Conservation (phyloP, 1,140 invertebrate species). For the Gryllus bimaculatus region DNA sequence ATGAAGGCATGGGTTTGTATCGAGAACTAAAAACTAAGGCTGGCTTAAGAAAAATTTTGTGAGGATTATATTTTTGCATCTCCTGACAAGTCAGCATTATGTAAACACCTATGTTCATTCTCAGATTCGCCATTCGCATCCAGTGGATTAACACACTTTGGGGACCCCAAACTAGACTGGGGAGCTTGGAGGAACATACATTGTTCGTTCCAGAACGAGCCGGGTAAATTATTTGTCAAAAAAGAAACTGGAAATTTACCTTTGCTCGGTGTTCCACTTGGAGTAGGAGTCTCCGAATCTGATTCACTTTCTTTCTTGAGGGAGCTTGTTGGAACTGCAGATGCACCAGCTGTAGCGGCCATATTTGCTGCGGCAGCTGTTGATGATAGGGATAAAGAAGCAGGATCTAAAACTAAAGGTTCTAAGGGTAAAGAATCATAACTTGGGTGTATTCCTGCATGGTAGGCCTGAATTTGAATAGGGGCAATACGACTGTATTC, state of each 20-base stretch:
- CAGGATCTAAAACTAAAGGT: conserved; percentile 29
- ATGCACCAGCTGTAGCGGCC: background rate
- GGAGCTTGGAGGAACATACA: background rate
- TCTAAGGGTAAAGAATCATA: conserved; percentile 39
- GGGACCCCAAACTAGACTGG: background rate
- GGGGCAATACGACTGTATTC: conserved; percentile 58
- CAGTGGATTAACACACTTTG: no score
- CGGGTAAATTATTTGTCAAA: background rate
- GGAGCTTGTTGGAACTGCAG: background rate
- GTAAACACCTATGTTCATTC: no score
- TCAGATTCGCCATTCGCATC: no score
- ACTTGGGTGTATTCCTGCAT: conserved; percentile 36
- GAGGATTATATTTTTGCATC: no score
- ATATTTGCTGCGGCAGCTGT: background rate
- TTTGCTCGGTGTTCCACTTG: conserved; percentile 25
- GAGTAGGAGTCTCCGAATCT: conserved; percentile 19
- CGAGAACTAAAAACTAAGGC: no score
- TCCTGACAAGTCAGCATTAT: no score
- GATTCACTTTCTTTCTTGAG: conserved; percentile 1
- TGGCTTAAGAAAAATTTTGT: no score
- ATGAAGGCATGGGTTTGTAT: no score
- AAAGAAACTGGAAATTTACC: conserved; percentile 9
- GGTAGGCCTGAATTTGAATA: conserved; percentile 52
- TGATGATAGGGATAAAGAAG: background rate
- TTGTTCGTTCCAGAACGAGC: no score